These are phyloP conservation scores for Taurulus bubalis DNA, from an alignment of 2,113 vertebrate species.

Conservation along the genomic window DNA sequence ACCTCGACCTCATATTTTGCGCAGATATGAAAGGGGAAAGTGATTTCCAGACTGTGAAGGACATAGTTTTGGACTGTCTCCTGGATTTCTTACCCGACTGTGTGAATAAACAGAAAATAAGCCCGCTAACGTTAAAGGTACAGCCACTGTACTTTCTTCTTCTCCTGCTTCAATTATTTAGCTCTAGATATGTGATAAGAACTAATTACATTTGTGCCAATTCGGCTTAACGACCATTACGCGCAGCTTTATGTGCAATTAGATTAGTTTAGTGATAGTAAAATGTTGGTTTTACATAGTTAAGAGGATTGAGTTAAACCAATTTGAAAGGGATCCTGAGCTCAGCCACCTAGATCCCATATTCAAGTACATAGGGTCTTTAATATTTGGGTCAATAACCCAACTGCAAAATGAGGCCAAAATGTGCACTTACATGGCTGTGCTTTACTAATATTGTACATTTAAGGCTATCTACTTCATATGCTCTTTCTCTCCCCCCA, in stretches of 20 bases:
- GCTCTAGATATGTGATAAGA: constrained; percentile 26
- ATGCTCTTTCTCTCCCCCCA: background rate
- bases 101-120: constrained; percentile 98
- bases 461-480: constrained; percentile 9
- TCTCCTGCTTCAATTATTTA: constrained; percentile 18
- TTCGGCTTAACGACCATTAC: constrained; percentile 34
- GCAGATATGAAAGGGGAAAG: constrained; percentile 94
- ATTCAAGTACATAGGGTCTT: constrained; percentile 43
- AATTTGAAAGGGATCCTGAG: constrained; percentile 75
- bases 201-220: constrained; percentile 34
- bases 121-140: constrained; percentile 96
- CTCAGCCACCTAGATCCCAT: constrained; percentile 61
- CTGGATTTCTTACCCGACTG: constrained; percentile 98
- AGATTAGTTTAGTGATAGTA: constrained; percentile 69
- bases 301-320: constrained; percentile 83
- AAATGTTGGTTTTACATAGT: constrained; percentile 69
- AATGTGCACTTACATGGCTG: background rate
- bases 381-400: constrained; percentile 44
- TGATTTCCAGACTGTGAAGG: constrained; percentile 97
- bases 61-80: constrained; percentile 97
- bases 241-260: constrained; percentile 51
- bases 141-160: background rate
- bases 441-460: background rate
- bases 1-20: constrained; percentile 98
- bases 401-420: background rate